Conservation (phyloP, 2,888 invertebrate species). For the Polymixis flavicincta region DNA sequence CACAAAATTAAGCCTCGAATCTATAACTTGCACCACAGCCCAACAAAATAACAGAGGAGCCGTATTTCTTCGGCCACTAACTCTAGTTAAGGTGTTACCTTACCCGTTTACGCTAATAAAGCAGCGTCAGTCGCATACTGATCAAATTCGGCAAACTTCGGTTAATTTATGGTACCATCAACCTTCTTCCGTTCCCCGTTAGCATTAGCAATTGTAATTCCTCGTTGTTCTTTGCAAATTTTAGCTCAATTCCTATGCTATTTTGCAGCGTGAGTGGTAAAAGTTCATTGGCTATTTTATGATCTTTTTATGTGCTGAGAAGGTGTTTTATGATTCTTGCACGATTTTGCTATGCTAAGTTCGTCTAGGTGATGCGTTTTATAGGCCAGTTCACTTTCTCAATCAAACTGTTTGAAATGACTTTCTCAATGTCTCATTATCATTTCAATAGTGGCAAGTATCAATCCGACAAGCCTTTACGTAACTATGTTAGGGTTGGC, state of each 20-base stretch:
- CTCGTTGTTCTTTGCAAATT: slow-evolving; percentile 47
- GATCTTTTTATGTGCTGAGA: slow-evolving; percentile 26
- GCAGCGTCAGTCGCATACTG: slow-evolving; percentile 58
- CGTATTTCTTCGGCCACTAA: slow-evolving; percentile 37
- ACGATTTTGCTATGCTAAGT: slow-evolving; percentile 34
- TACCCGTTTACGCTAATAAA: slow-evolving; percentile 66
- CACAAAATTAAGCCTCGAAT: not conserved
- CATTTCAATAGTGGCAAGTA: not conserved
- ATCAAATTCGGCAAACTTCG: slow-evolving; percentile 59
- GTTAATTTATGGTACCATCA: slow-evolving; percentile 66
- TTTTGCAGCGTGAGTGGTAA: slow-evolving; percentile 27
- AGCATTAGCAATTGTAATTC: slow-evolving; percentile 70
- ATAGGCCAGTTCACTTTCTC: not conserved
- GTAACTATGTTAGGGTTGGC: not conserved
- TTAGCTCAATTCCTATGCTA: slow-evolving; percentile 42
- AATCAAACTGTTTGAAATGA: not conserved
- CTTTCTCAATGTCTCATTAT: not conserved
- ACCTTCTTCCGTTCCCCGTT: slow-evolving; percentile 64
- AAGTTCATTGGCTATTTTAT: slow-evolving; percentile 42
- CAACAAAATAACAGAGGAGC: slow-evolving; percentile 36
- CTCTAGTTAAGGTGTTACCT: slow-evolving; percentile 58
- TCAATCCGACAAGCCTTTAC: not conserved
- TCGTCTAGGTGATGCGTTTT: not conserved
- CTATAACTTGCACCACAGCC: slow-evolving; percentile 31
- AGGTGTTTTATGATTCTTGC: slow-evolving; percentile 42